phyloP scores from a whole-genome alignment of 2,113 vertebrate genomes.

The Ochotona curzoniae region DNA sequence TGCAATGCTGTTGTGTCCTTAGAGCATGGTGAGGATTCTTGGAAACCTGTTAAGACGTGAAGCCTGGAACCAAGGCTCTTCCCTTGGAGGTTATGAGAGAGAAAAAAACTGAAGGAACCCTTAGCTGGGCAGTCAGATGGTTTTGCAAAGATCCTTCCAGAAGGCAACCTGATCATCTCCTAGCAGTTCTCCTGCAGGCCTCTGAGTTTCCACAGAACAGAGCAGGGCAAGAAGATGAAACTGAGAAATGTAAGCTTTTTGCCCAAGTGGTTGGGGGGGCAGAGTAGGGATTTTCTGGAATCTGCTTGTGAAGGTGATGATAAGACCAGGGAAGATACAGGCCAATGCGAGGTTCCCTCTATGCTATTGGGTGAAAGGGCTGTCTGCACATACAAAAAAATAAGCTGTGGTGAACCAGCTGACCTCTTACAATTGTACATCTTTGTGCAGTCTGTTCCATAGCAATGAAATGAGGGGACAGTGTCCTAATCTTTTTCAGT shows the following conservation, averaged over 20 bases:
- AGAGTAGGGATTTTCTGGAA: background rate
- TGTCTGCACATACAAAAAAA: background rate
- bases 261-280: background rate
- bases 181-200: background rate
- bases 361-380: background rate
- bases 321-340: background rate
- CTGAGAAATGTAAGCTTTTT: background rate
- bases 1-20: slow-evolving; percentile 64
- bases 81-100: slow-evolving; percentile 81
- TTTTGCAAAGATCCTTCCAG: slow-evolving; percentile 77
- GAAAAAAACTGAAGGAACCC: slow-evolving; percentile 79
- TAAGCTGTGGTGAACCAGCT: background rate
- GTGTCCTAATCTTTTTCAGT: background rate
- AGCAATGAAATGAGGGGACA: background rate
- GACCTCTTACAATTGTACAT: background rate
- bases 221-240: background rate
- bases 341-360: background rate
- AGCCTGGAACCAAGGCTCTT: slow-evolving; percentile 81
- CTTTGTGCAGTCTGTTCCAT: background rate
- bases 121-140: slow-evolving; percentile 70
- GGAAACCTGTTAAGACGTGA: slow-evolving; percentile 79
- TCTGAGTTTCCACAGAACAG: slow-evolving; percentile 10
- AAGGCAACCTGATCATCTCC: background rate
- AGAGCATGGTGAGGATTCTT: slow-evolving; percentile 78
- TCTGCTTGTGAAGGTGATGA: background rate